Conservation (phyloP, 2,888 invertebrate species). For the Merodon equestris region DNA sequence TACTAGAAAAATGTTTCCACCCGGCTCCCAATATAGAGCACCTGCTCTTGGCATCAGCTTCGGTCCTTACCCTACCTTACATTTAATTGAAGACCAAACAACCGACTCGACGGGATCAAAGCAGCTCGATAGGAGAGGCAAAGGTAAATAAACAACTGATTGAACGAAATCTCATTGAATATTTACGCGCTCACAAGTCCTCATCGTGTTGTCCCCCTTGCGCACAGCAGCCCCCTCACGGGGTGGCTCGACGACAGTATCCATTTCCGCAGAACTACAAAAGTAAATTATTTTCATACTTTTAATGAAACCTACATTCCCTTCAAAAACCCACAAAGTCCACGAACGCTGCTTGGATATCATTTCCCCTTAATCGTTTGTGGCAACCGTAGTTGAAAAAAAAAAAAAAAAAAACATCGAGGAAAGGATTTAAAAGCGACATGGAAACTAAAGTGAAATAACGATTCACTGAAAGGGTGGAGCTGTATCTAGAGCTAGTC, state of each 20-base stretch:
- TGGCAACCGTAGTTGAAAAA: neutral
- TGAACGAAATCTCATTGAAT: conserved; percentile 4
- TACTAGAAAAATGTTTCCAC: too few species aligned
- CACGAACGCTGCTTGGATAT: neutral
- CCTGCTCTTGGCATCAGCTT: neutral
- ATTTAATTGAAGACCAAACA: conserved; percentile 20
- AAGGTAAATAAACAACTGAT: neutral
- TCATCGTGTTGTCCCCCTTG: too few species aligned
- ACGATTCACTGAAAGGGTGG: too few species aligned
- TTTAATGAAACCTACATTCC: neutral
- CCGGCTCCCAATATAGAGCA: too few species aligned
- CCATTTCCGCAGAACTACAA: conserved; percentile 7
- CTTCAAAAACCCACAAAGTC: neutral
- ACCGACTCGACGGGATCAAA: neutral
- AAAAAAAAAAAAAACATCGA: neutral
- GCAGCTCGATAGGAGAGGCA: neutral
- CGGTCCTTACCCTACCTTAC: neutral
- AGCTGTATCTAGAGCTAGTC: too few species aligned
- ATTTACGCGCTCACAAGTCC: neutral
- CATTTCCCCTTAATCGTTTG: neutral
- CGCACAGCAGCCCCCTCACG: neutral
- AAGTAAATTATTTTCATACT: conserved; percentile 4
- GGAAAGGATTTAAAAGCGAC: neutral
- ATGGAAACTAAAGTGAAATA: too few species aligned
- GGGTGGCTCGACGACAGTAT: neutral